Percentiles rank a stretch among this genome's conserved stretches.
phyloP scores from a whole-genome alignment of 1,140 invertebrate species.

The Coenobita brevimanus region DNA sequence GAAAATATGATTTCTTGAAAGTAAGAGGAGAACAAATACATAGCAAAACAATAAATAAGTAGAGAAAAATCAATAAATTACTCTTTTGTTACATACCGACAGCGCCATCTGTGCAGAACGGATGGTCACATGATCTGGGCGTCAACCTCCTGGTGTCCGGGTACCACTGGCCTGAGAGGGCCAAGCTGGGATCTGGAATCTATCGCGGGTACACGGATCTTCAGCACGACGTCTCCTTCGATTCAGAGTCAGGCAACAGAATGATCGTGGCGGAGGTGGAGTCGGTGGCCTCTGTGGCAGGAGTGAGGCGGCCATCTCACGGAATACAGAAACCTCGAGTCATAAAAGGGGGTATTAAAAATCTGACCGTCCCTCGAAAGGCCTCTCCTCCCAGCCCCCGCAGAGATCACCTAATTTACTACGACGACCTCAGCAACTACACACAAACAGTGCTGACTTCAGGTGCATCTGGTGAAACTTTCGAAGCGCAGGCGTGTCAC shows the following conservation, averaged over 20 bases:
- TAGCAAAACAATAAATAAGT: neutral
- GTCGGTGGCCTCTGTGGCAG: constrained; percentile 17
- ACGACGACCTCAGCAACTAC: constrained; percentile 54
- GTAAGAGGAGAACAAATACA: neutral
- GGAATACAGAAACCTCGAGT: neutral
- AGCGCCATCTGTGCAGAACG: constrained; percentile 75
- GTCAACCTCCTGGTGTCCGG: constrained; percentile 78
- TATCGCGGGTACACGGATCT: constrained; percentile 75
- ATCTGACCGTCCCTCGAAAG: neutral
- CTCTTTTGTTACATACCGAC: constrained; percentile 19
- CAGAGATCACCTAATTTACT: neutral
- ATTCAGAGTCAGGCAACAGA: constrained; percentile 51
- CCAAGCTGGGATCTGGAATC: constrained; percentile 79
- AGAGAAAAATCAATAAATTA: neutral
- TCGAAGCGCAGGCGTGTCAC: constrained; percentile 37
- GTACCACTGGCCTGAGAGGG: constrained; percentile 75
- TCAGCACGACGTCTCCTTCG: constrained; percentile 72
- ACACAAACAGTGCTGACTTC: constrained; percentile 8
- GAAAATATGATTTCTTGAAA: too few relatives aligned
- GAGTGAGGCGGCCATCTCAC: neutral
- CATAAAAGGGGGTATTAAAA: neutral
- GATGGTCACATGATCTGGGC: constrained; percentile 76
- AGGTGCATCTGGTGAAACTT: neutral
- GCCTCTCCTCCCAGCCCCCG: neutral
- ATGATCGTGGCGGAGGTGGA: constrained; percentile 55